Conservation (phyloP, 2,797 vertebrate species). For the Passerculus sandwichensis region DNA sequence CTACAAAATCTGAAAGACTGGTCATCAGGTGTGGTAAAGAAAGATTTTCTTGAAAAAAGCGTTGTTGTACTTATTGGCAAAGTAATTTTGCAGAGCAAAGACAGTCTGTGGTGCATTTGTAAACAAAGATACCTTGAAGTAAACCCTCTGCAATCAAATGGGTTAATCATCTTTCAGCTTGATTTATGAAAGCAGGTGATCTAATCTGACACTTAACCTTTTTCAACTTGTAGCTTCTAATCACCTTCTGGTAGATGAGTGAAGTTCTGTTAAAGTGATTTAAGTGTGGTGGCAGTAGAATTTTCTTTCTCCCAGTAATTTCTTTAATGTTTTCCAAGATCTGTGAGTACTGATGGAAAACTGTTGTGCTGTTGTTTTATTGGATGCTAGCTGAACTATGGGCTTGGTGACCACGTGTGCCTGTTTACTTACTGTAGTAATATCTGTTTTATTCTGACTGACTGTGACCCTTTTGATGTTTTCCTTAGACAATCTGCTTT, state of each 20-base stretch:
- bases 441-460: constrained; percentile 50
- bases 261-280: not conserved
- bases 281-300: not conserved
- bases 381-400: not conserved
- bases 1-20: not conserved
- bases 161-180: constrained; percentile 43
- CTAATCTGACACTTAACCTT: constrained; percentile 30
- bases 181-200: constrained; percentile 7
- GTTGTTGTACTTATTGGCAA: not conserved
- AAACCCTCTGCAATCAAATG: not conserved
- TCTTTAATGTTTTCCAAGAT: not conserved
- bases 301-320: not conserved
- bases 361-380: not conserved
- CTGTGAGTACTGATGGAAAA: not conserved
- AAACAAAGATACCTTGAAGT: not conserved
- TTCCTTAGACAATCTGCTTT: constrained; percentile 79
- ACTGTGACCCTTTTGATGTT: constrained; percentile 65
- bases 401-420: not conserved
- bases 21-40: not conserved
- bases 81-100: not conserved
- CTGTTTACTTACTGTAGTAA: not conserved
- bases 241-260: not conserved
- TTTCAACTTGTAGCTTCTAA: not conserved
- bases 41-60: not conserved
- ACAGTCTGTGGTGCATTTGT: not conserved